Conservation (phyloP, 2,113 vertebrate genomes). For the Donacobius atricapilla region DNA sequence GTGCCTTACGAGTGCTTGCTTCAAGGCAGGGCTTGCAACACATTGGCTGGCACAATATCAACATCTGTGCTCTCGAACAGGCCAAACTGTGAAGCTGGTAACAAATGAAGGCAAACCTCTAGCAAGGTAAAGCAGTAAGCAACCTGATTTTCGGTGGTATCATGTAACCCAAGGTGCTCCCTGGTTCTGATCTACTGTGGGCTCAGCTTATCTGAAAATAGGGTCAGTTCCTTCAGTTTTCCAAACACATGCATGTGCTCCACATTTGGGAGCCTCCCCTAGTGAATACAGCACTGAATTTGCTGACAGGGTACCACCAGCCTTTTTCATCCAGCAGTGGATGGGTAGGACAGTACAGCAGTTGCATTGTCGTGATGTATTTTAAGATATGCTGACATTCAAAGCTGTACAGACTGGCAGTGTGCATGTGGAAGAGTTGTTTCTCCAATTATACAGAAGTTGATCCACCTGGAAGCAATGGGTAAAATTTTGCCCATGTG, state of each 20-base stretch:
- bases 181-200: background rate
- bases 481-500: background rate
- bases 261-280: background rate
- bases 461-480: background rate
- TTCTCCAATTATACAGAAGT: background rate
- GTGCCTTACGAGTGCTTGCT: slow-evolving; percentile 23
- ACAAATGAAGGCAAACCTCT: background rate
- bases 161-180: background rate
- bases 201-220: background rate
- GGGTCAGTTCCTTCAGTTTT: background rate
- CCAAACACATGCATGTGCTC: background rate
- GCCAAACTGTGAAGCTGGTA: background rate
- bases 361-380: background rate
- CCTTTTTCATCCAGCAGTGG: background rate
- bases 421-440: background rate
- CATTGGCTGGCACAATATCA: background rate
- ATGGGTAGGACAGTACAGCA: background rate
- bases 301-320: background rate
- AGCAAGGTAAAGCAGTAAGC: background rate
- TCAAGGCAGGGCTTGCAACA: slow-evolving; percentile 19
- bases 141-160: background rate
- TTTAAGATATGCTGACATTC: background rate
- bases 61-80: background rate
- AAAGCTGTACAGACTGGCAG: background rate
- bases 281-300: background rate